A percentile compares a stretch with the other conserved stretches of the same genome.
Conservation (phyloP, 2,888 invertebrate species). For the Rotaria macrura region DNA sequence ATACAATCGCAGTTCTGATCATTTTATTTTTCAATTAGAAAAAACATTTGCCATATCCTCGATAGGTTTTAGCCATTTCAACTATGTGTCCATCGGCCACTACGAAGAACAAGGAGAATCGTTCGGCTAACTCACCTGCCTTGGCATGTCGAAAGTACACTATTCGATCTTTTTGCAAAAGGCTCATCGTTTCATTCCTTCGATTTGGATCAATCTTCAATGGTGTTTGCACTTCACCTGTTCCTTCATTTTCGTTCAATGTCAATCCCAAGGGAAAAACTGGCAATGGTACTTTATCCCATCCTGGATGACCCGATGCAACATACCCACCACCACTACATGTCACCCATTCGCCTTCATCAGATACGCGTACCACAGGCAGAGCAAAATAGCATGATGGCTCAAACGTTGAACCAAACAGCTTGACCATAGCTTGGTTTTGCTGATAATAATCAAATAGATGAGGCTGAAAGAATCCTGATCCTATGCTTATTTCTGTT, state of each 20-base stretch:
- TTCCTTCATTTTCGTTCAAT: background rate
- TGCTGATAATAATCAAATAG: background rate
- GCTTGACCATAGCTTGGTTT: background rate
- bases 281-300: background rate
- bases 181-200: background rate
- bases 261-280: background rate
- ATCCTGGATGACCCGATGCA: background rate
- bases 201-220: background rate
- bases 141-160: background rate
- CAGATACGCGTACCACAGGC: background rate
- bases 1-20: no score
- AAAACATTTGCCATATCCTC: background rate
- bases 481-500: background rate
- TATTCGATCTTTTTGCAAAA: background rate
- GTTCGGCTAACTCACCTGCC: background rate
- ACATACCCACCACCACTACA: background rate
- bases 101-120: background rate
- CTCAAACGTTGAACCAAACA: background rate
- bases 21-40: background rate
- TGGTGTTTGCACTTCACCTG: background rate
- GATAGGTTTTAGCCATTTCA: background rate
- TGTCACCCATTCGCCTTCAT: background rate
- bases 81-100: background rate
- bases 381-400: background rate
- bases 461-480: background rate